A percentile compares a stretch with the other conserved stretches of the same genome.
Evolutionary conservation across 2,888 invertebrate species (phyloP).

Genomic region (Agrotis puta): DNA sequence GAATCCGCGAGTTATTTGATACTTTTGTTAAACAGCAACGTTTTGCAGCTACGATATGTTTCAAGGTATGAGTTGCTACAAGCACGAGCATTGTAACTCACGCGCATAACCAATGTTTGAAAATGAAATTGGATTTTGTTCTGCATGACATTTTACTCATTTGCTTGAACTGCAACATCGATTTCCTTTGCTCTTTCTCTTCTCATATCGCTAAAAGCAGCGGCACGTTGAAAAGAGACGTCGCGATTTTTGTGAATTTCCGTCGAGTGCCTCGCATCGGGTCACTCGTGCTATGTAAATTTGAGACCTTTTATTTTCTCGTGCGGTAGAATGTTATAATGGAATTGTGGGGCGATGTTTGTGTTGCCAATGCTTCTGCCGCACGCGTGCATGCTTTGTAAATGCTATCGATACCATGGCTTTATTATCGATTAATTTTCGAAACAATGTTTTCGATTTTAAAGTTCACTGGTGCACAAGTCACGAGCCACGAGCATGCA

Average conservation of each 20-base stretch:
- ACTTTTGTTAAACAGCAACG: slow-evolving; percentile 48
- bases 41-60: slow-evolving; percentile 49
- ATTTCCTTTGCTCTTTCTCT: slow-evolving; percentile 74
- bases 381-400: slow-evolving; percentile 76
- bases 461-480: slow-evolving; percentile 76
- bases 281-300: slow-evolving; percentile 85
- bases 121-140: slow-evolving; percentile 82
- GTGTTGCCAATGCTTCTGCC: slow-evolving; percentile 76
- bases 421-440: slow-evolving; percentile 80
- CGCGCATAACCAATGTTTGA: slow-evolving; percentile 83
- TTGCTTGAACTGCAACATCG: slow-evolving; percentile 77
- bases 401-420: slow-evolving; percentile 67
- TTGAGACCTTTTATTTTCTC: slow-evolving; percentile 83
- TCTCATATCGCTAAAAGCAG: slow-evolving; percentile 61
- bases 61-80: slow-evolving; percentile 66
- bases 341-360: slow-evolving; percentile 78
- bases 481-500: slow-evolving; percentile 70
- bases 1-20: slow-evolving; percentile 44
- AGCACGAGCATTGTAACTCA: slow-evolving; percentile 82
- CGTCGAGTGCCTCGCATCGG: slow-evolving; percentile 70
- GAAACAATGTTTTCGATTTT: slow-evolving; percentile 76
- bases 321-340: slow-evolving; percentile 79
- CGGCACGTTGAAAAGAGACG: slow-evolving; percentile 77
- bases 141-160: slow-evolving; percentile 83
- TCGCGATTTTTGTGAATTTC: slow-evolving; percentile 72